Evolutionary conservation across 2,797 vertebrate genomes (phyloP), one percentile per base, ranked within the genome.

Genomic region (Etheostoma nigrum): DNA sequence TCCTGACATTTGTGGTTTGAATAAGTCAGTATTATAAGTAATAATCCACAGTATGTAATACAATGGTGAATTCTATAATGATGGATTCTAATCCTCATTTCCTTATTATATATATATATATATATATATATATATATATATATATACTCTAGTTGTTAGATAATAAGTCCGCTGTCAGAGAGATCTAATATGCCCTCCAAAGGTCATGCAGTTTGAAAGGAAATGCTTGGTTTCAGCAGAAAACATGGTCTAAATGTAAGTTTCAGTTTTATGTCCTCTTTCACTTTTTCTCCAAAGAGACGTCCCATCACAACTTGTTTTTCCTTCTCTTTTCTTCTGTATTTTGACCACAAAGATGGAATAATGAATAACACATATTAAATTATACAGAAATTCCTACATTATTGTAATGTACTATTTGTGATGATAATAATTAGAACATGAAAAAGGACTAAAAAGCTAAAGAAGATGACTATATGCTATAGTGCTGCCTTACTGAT

Each of bases 211-310:
- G 19, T 6, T 74, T 81, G 11, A 44, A 33, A 51, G 5, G 52
- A 87, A 81, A 71, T 13, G 8, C 6, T 36, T 7, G 1, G 21
- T 81, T 90, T 89, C 10, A 45, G 1, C 4, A 13, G 33, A 87
- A 82, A 61, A 0, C 0, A 8, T 13, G 6, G 2, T n/a, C 47
- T 23, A 0, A 6, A 13, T 33, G 0, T 6, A 3, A 72, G n/a
- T 87, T 86, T 84, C 74, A 76, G 25, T 77, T 82, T 78, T 48
- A 54, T 36, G 1, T 80, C 68, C 47, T 64, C 45, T 75, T 86
- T 88, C 44, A 62, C 15, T 69, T 72, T 53, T 30, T 6, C 7
- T 2, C 9, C 4, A 40, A 42, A 45, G 1, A 23, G 5, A 83
- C 27, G 21, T 61, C n/a, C n/a, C 25, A 57, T 18, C 7, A 1